Percentiles rank a stretch among this genome's conserved stretches.
These are phyloP conservation scores for Dreissena polymorpha DNA, from an alignment of 1,140 invertebrate species.

Conservation along the genomic window DNA sequence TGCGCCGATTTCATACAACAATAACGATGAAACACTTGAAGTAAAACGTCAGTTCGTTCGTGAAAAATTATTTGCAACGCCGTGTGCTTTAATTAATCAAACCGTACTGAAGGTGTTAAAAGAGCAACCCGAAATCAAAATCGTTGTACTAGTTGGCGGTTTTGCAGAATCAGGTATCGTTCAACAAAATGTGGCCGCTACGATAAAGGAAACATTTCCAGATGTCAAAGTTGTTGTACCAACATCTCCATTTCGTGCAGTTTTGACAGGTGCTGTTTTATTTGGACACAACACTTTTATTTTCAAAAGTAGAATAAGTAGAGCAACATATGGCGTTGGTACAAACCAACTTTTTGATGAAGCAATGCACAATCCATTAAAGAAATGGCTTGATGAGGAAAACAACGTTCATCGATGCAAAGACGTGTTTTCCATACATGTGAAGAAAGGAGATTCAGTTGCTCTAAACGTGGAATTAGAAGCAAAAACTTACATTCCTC, in stretches of 20 bases:
- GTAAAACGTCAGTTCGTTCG: background rate
- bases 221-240: background rate
- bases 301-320: background rate
- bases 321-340: background rate
- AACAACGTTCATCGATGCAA: no score
- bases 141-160: background rate
- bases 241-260: no score
- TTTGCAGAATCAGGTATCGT: background rate
- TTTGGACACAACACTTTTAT: conserved; percentile 10
- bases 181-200: background rate
- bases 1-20: background rate
- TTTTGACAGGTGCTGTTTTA: background rate
- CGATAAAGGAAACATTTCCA: background rate
- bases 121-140: background rate
- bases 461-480: background rate
- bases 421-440: background rate
- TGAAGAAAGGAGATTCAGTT: background rate
- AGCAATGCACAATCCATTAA: background rate
- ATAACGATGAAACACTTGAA: background rate
- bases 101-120: background rate
- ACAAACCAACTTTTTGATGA: background rate
- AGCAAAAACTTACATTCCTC: background rate
- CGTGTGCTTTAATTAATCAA: background rate
- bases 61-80: background rate
- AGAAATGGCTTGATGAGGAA: background rate